Evolutionary conservation across 2,888 invertebrate genomes (phyloP).

Genomic region (Chloroclysta siterata): DNA sequence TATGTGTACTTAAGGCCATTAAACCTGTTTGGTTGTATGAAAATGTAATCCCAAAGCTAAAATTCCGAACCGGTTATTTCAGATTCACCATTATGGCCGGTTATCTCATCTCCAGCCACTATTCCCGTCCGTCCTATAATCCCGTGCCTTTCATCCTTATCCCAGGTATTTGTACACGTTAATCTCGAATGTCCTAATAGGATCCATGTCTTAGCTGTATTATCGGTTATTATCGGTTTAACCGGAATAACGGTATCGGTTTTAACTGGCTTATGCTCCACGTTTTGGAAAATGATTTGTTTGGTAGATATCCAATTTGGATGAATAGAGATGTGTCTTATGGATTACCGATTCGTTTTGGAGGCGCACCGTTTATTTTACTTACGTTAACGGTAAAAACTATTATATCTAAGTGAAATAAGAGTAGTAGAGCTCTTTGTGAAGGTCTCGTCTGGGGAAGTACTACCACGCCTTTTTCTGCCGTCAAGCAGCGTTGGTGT

Average conservation of each 20-base stretch:
- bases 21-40: too few species aligned
- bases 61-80: not conserved
- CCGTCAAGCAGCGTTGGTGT: too few species aligned
- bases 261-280: conserved; percentile 7
- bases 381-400: too few species aligned
- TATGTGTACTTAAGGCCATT: too few species aligned
- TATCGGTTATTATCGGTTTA: conserved; percentile 28
- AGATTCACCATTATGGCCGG: conserved; percentile 7
- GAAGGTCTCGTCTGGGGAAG: too few species aligned
- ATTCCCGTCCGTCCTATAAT: conserved; percentile 16
- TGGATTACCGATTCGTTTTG: too few species aligned
- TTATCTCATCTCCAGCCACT: conserved; percentile 1
- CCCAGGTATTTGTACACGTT: conserved; percentile 37
- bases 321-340: conserved; percentile 4
- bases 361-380: too few species aligned
- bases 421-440: too few species aligned
- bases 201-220: conserved; percentile 44
- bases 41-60: not conserved
- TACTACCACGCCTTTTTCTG: too few species aligned
- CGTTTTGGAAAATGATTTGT: conserved; percentile 35
- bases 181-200: conserved; percentile 46
- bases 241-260: too few species aligned
- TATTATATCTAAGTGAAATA: too few species aligned
- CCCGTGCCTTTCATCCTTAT: conserved; percentile 28
- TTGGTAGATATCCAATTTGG: conserved; percentile 28